phyloP scores from a whole-genome alignment of 2,888 invertebrate genomes.

The Epistrophe eligans region DNA sequence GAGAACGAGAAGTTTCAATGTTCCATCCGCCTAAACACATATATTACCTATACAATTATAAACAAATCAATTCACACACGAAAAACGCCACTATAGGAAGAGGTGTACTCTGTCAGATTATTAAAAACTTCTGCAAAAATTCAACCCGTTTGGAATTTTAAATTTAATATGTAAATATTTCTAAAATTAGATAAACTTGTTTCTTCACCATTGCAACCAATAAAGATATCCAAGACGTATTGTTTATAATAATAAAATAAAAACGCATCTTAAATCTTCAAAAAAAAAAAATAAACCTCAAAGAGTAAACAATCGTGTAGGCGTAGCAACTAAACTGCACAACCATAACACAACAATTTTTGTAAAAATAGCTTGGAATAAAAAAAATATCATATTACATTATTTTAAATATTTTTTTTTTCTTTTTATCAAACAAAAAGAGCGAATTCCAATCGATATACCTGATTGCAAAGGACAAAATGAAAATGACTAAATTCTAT shows the following conservation, averaged over 20 bases:
- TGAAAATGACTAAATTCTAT: background rate
- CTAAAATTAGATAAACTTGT: conserved; percentile 4
- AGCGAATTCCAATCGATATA: conserved; percentile 1
- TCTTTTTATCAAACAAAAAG: conserved; percentile 7
- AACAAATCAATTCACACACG: background rate
- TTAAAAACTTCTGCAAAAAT: background rate
- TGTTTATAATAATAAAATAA: conserved; percentile 7
- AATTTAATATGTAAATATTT: background rate
- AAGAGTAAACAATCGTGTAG: conserved; percentile 45
- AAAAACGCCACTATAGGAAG: background rate
- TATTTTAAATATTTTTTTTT: conserved; percentile 1
- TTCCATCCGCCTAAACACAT: too few relatives aligned
- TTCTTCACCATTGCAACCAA: background rate
- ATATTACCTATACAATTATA: too few relatives aligned
- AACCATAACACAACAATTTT: conserved; percentile 6
- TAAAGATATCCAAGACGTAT: background rate
- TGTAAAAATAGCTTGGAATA: conserved; percentile 57
- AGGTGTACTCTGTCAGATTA: background rate
- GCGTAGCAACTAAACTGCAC: conserved; percentile 39
- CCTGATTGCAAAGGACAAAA: background rate
- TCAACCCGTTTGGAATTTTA: background rate
- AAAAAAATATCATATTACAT: conserved; percentile 66
- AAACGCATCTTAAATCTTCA: background rate
- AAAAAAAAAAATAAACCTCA: background rate
- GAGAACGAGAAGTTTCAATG: too few relatives aligned